A percentile compares a stretch with the other conserved stretches of the same genome.
Conservation (phyloP, 1,140 invertebrate species). For the Saccostrea cuccullata region DNA sequence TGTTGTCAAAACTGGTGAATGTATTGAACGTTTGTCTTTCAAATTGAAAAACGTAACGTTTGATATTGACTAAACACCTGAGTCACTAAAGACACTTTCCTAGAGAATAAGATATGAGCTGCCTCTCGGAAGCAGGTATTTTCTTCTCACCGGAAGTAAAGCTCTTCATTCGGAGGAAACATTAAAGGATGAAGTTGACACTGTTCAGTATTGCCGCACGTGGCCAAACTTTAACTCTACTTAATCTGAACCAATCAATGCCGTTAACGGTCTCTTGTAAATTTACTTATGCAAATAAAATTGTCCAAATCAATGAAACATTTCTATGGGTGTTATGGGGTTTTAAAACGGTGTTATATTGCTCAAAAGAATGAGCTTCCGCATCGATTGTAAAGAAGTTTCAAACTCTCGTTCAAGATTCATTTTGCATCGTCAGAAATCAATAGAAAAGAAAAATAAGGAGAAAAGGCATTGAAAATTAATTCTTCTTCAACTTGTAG, state of each 20-base stretch:
- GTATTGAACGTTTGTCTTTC: not conserved
- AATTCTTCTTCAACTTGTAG: not conserved
- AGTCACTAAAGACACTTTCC: not conserved
- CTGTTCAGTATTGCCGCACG: not conserved
- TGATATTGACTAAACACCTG: slow-evolving; percentile 14
- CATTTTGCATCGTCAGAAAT: slow-evolving; percentile 28
- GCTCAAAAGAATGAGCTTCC: slow-evolving; percentile 15
- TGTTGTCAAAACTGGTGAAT: not conserved
- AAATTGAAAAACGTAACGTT: not conserved
- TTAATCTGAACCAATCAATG: slow-evolving; percentile 33
- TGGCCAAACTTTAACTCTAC: slow-evolving; percentile 22
- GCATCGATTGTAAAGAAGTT: slow-evolving; percentile 30
- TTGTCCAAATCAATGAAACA: slow-evolving; percentile 35
- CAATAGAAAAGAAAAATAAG: slow-evolving; percentile 15
- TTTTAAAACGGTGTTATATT: slow-evolving; percentile 31
- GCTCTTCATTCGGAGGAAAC: not conserved
- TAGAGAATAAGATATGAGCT: not conserved
- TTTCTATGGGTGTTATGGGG: slow-evolving; percentile 33
- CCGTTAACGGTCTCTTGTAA: slow-evolving; percentile 22
- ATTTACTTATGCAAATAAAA: slow-evolving; percentile 38
- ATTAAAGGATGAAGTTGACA: slow-evolving; percentile 33
- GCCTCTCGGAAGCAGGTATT: not conserved
- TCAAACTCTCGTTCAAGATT: slow-evolving; percentile 33
- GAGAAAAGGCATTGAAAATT: not conserved
- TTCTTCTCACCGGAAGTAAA: not conserved